phyloP scores from a whole-genome alignment of 2,797 vertebrate species.

The Gallirallus australis region DNA sequence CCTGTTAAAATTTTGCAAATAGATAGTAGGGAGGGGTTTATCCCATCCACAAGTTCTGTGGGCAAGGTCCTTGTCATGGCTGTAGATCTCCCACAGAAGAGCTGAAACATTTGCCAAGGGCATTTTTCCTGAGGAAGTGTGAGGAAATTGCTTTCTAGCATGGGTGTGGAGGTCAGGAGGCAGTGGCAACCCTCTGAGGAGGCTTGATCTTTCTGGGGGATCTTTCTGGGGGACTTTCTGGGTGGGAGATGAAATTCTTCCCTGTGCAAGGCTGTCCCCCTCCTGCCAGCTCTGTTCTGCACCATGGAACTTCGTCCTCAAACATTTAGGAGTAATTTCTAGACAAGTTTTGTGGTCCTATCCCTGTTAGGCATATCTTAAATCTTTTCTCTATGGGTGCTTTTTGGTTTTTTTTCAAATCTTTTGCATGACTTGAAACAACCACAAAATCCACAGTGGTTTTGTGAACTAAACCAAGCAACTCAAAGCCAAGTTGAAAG shows the following conservation, averaged over 20 bases:
- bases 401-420: neutral
- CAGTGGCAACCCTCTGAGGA: rapidly evolving
- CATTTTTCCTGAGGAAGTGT: rapidly evolving
- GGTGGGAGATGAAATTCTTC: neutral
- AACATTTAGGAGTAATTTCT: neutral
- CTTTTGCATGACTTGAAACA: neutral
- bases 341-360: neutral
- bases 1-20: rapidly evolving
- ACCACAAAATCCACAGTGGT: neutral
- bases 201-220: neutral
- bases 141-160: rapidly evolving
- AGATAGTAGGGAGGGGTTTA: neutral
- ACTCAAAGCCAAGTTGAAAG: neutral
- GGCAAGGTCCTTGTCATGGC: rapidly evolving
- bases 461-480: neutral
- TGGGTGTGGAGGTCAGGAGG: rapidly evolving
- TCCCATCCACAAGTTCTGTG: rapidly evolving
- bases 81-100: neutral
- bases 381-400: neutral
- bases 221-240: neutral
- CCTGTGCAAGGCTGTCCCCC: rapidly evolving
- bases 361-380: neutral
- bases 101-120: neutral
- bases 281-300: neutral
- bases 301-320: neutral